These are phyloP conservation scores for Fringilla coelebs DNA, from an alignment of 2,797 vertebrate genomes.

Conservation along the genomic window DNA sequence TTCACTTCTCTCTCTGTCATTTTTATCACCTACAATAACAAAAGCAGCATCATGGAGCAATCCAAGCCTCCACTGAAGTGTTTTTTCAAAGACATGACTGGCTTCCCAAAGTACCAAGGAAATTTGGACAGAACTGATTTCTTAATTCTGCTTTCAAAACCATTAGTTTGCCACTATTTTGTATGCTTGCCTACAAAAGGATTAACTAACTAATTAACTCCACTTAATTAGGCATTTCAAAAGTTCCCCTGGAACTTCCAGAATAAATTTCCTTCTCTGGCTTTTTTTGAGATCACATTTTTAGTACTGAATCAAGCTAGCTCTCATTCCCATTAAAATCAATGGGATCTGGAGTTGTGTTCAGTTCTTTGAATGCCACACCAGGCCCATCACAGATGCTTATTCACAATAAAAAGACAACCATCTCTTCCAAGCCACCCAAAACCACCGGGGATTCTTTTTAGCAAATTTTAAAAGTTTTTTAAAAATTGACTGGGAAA, in stretches of 20 bases:
- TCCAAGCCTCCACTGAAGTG: not conserved
- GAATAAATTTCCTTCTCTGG: not conserved
- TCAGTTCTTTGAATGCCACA: not conserved
- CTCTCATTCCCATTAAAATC: not conserved
- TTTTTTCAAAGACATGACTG: not conserved
- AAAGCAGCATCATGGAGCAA: not conserved
- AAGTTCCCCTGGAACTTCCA: not conserved
- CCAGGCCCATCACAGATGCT: not conserved
- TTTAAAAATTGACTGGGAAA: not conserved
- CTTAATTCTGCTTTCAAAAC: not conserved
- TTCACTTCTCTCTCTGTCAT: conserved; percentile 63
- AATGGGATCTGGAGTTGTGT: not conserved
- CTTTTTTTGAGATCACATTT: not conserved
- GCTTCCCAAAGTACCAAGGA: not conserved
- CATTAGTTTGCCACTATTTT: not conserved
- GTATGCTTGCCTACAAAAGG: not conserved
- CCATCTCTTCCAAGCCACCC: not conserved
- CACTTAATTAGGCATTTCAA: not conserved
- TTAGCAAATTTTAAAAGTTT: not conserved
- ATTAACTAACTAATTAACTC: not conserved
- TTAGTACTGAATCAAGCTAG: not conserved
- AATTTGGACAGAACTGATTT: not conserved
- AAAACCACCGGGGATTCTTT: not conserved
- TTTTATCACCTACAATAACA: conserved; percentile 76
- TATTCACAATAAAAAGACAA: not conserved